These are phyloP conservation scores for Nymphalis c-album DNA, from an alignment of 2,888 invertebrate genomes.

Conservation along the genomic window DNA sequence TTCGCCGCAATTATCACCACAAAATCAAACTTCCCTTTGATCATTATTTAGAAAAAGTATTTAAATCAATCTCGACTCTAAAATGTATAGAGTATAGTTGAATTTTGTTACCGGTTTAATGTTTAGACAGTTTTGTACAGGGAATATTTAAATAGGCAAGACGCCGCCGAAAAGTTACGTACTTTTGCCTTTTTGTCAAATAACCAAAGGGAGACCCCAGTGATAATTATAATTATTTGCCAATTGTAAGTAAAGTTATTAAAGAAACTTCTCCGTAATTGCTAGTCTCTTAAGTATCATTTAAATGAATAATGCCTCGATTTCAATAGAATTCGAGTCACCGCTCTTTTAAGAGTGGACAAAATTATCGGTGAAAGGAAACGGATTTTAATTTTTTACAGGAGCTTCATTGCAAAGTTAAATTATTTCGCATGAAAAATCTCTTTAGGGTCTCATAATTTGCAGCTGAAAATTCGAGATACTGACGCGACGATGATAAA, in stretches of 20 bases:
- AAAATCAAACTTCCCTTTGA: slow-evolving; percentile 79
- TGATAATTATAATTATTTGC: slow-evolving; percentile 81
- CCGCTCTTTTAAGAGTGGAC: slow-evolving; percentile 53
- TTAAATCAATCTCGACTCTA: slow-evolving; percentile 55
- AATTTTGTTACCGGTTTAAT: slow-evolving; percentile 47
- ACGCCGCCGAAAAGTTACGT: slow-evolving; percentile 71
- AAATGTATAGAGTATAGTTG: slow-evolving; percentile 45
- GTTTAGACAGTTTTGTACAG: slow-evolving; percentile 56
- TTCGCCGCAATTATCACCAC: slow-evolving; percentile 80
- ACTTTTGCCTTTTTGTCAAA: slow-evolving; percentile 75
- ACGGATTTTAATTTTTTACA: slow-evolving; percentile 63
- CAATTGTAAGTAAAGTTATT: slow-evolving; percentile 75
- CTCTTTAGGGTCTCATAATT: slow-evolving; percentile 67
- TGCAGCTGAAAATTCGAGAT: slow-evolving; percentile 55
- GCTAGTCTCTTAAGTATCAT: slow-evolving; percentile 72
- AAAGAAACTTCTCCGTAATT: slow-evolving; percentile 64
- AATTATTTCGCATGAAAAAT: slow-evolving; percentile 71
- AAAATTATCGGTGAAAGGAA: slow-evolving; percentile 56
- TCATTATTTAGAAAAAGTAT: slow-evolving; percentile 61
- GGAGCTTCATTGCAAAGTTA: slow-evolving; percentile 62
- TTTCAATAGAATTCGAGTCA: slow-evolving; percentile 63
- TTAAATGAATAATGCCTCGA: slow-evolving; percentile 69
- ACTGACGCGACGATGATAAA: slow-evolving; percentile 52
- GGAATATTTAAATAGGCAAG: slow-evolving; percentile 75
- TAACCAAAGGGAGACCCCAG: slow-evolving; percentile 68